Evolutionary conservation across 2,888 invertebrate genomes (phyloP), one percentile per base, ranked within the genome.

Genomic region (Caenorhabditis sp.): DNA sequence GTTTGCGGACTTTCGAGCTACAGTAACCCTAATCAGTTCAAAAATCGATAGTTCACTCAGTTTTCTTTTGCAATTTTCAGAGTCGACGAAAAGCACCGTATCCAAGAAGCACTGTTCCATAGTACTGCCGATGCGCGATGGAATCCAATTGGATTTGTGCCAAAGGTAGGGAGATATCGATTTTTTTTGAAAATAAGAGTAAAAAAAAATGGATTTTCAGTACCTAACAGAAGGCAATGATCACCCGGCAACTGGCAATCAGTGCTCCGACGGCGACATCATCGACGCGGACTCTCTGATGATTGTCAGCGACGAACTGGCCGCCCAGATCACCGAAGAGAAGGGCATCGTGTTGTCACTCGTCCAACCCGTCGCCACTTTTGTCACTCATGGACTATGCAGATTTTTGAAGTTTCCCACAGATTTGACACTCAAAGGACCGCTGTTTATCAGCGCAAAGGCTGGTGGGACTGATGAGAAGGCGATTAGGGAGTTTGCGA

Each of bases 141-240:
- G 87, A 74, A 77, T 61, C 88, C 88, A 9, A 83, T 83, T 20
- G 86, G 86, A 69, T 88, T 85, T 58, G 84, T 88, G 28, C 88
- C 88, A n/a, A 83, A 83, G 58, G 87, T 87, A 18, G n/a, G 70
- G 8, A 0, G n/a, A n/a, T n/a, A n/a, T n/a, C n/a, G n/a, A n/a
- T n/a, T n/a, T n/a, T n/a, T n/a, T n/a, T n/a, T n/a, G n/a, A n/a
- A n/a, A n/a, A n/a, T n/a, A n/a, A n/a, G n/a, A n/a, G n/a, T n/a
- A n/a, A n/a, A n/a, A n/a, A n/a, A n/a, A n/a, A n/a, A n/a, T n/a
- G n/a, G n/a, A n/a, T 50, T 81, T 85, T 15, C 74, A 81, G 82
- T 85, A 84, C 64, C 9, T 78, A 15, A 44, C 64, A 2, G 82
- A 79, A 69, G 62, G 53, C 15, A 53, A 68, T 4, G 24, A 62